Percentiles rank a stretch among this genome's conserved stretches.
phyloP scores from a whole-genome alignment of 2,113 vertebrate species.

The Trematomus loennbergii region DNA sequence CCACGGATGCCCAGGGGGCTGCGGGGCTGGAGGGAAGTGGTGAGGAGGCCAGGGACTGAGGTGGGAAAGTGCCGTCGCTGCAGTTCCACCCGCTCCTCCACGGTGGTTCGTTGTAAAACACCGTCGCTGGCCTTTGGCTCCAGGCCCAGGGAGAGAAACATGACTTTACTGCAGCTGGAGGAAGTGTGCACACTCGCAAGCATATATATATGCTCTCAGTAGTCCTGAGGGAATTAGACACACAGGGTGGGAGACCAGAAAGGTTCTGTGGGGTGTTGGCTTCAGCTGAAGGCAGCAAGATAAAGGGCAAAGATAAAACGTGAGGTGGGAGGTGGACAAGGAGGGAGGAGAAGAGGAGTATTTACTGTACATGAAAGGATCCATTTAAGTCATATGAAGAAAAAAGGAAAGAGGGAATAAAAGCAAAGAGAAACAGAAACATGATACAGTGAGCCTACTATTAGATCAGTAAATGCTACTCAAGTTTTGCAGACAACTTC shows the following conservation, averaged over 20 bases:
- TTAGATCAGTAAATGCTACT: constrained; percentile 71
- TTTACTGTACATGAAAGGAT: constrained; percentile 20
- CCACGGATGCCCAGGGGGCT: constrained; percentile 64
- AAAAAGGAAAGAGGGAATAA: constrained; percentile 36
- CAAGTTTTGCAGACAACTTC: constrained; percentile 53
- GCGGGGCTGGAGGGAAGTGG: constrained; percentile 59
- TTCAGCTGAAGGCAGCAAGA: constrained; percentile 38
- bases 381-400: neutral
- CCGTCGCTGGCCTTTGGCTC: constrained; percentile 64
- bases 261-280: constrained; percentile 34
- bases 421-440: constrained; percentile 31
- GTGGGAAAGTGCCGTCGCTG: constrained; percentile 70
- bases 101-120: constrained; percentile 62
- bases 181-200: constrained; percentile 42
- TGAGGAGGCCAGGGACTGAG: constrained; percentile 49
- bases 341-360: constrained; percentile 21
- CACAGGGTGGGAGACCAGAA: constrained; percentile 32
- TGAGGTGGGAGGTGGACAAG: constrained; percentile 34
- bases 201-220: constrained; percentile 34
- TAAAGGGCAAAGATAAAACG: constrained; percentile 32
- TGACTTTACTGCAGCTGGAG: constrained; percentile 41
- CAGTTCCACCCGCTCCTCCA: constrained; percentile 53
- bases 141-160: constrained; percentile 52
- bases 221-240: constrained; percentile 33
- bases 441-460: constrained; percentile 56